A percentile compares a stretch with the other conserved stretches of the same genome.
Conservation (phyloP, 2,113 vertebrate species). For the Cavia porcellus region DNA sequence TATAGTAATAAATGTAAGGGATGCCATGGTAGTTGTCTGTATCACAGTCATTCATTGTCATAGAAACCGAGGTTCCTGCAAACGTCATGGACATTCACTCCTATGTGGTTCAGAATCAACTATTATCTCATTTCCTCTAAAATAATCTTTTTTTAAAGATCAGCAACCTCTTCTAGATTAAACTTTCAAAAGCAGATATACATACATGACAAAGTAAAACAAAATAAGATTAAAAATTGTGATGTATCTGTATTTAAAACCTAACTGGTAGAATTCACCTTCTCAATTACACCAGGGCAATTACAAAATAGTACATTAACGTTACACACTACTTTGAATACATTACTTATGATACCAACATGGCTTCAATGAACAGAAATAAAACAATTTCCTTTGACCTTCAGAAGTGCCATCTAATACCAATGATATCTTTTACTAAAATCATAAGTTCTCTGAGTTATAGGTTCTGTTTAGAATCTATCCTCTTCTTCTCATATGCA, state of each 20-base stretch:
- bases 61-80: neutral
- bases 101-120: neutral
- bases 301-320: neutral
- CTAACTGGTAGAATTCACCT: neutral
- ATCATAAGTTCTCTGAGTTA: neutral
- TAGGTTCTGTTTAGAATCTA: neutral
- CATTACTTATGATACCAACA: neutral
- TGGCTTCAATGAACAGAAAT: neutral
- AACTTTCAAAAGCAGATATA: constrained; percentile 18
- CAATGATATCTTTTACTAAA: neutral
- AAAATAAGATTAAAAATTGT: neutral
- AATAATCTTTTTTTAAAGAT: neutral
- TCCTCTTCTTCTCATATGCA: neutral
- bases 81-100: neutral
- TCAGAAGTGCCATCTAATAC: neutral
- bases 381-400: neutral
- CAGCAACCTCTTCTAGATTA: neutral
- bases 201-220: neutral
- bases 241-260: neutral
- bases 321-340: neutral
- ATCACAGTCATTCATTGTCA: neutral
- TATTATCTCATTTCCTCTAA: neutral
- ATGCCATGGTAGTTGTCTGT: neutral
- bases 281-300: neutral
- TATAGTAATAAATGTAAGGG: neutral